Conservation (phyloP, 2,113 vertebrate genomes). For the Paraplagusia blochii region DNA sequence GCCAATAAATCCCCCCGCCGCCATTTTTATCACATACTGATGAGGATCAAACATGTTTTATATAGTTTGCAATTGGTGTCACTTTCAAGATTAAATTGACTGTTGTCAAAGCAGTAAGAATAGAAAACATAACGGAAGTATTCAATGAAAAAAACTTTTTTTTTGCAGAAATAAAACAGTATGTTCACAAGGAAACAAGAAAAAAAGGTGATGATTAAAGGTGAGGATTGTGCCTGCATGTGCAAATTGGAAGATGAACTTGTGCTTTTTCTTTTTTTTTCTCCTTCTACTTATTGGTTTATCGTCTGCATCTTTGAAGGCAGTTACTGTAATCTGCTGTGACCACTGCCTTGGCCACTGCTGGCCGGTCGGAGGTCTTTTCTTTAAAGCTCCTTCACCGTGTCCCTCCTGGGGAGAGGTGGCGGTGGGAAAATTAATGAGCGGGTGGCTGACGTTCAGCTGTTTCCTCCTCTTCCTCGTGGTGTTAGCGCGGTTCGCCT, state of each 20-base stretch:
- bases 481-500: slow-evolving; percentile 48
- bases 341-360: neutral
- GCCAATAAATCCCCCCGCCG: too few species aligned
- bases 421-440: slow-evolving; percentile 63
- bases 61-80: too few species aligned
- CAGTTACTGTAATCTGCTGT: slow-evolving; percentile 12
- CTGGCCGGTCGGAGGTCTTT: slow-evolving; percentile 18
- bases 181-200: slow-evolving; percentile 4
- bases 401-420: slow-evolving; percentile 27
- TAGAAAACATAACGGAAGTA: too few species aligned
- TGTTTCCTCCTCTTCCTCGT: slow-evolving; percentile 65
- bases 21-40: too few species aligned
- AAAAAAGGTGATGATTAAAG: neutral
- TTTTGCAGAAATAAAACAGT: neutral
- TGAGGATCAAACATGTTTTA: too few species aligned
- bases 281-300: slow-evolving; percentile 1
- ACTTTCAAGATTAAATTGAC: too few species aligned
- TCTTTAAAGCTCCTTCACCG: slow-evolving; percentile 24
- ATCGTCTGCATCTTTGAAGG: neutral
- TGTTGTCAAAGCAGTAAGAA: too few species aligned
- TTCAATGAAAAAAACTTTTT: neutral
- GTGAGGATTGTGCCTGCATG: slow-evolving; percentile 2
- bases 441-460: slow-evolving; percentile 68
- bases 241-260: slow-evolving; percentile 22
- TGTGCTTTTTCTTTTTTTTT: neutral